Conservation (phyloP, 1,140 invertebrate species). For the Pogonus chalceus region DNA sequence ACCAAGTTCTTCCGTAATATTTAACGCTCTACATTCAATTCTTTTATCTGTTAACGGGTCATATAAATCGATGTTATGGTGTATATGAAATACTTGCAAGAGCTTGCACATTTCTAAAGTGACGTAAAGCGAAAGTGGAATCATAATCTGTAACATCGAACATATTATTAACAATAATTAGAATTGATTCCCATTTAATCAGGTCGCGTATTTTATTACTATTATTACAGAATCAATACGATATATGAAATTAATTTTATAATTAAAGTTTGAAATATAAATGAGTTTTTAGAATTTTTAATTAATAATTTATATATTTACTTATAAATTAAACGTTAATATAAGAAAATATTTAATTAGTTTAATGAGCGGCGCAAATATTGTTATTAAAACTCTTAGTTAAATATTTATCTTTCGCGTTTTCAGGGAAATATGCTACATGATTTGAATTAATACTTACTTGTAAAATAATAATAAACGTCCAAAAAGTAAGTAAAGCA, state of each 20-base stretch:
- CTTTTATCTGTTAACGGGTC: conserved; percentile 73
- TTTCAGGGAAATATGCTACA: background rate
- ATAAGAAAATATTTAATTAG: no score
- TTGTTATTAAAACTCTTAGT: no score
- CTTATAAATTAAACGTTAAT: no score
- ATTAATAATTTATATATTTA: no score
- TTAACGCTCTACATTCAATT: conserved; percentile 89
- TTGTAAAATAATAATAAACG: conserved; percentile 90
- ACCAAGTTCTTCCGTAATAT: conserved; percentile 94
- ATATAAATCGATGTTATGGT: conserved; percentile 79
- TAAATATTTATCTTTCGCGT: no score
- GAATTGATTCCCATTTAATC: no score
- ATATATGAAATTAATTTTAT: no score
- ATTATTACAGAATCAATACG: no score
- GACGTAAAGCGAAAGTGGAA: conserved; percentile 93
- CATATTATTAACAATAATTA: conserved; percentile 11
- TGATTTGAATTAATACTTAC: conserved; percentile 35
- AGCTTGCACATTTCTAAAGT: conserved; percentile 96
- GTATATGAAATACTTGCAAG: conserved; percentile 91
- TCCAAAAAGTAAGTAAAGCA: conserved; percentile 86
- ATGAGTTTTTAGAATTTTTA: no score
- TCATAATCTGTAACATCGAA: conserved; percentile 67
- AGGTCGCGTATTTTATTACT: no score
- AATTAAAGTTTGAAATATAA: no score
- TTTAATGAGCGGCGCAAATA: no score